phyloP scores from a whole-genome alignment of 1,140 invertebrate genomes.

The Armadillidium nasatum region DNA sequence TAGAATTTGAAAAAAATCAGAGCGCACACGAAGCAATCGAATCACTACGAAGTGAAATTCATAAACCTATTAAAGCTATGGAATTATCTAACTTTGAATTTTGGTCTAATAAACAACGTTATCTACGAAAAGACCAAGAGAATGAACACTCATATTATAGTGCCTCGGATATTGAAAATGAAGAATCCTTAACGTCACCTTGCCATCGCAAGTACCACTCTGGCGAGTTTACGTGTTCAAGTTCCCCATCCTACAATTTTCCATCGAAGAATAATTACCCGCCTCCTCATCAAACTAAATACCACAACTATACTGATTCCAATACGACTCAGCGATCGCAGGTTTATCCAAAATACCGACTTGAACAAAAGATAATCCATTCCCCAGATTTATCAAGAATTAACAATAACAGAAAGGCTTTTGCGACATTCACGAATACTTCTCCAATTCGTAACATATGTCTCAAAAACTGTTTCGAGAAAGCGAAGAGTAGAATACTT shows the following conservation, averaged over 20 bases:
- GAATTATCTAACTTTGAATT: conserved; percentile 30
- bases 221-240: not conserved
- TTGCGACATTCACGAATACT: not conserved
- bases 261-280: not conserved
- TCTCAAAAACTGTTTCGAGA: too few relatives aligned
- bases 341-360: too few relatives aligned
- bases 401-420: not conserved
- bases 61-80: conserved; percentile 24
- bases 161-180: conserved; percentile 36
- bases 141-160: conserved; percentile 41
- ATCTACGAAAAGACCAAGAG: conserved; percentile 18
- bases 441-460: not conserved
- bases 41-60: conserved; percentile 35
- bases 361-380: not conserved
- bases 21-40: conserved; percentile 50
- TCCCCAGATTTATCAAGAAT: not conserved
- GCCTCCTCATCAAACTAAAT: not conserved
- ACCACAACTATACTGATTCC: too few relatives aligned
- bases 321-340: too few relatives aligned
- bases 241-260: not conserved
- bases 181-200: conserved; percentile 17
- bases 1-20: conserved; percentile 73
- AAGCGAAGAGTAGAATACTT: too few relatives aligned
- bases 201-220: not conserved
- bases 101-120: not conserved